Conservation (phyloP, 2,888 invertebrate species). For the Andrena bucephala region DNA sequence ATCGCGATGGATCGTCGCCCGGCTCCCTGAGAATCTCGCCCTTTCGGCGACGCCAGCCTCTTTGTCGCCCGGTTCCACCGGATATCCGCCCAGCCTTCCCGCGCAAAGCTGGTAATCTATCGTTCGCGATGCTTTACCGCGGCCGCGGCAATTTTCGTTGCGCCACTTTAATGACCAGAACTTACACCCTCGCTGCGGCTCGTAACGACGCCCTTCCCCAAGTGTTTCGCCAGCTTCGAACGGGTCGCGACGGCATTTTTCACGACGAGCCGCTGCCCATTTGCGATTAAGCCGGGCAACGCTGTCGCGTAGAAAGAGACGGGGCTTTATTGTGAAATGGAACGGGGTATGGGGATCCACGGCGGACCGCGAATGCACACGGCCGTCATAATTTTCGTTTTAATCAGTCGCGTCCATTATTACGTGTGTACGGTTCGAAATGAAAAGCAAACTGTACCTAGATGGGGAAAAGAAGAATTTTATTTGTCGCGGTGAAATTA, state of each 20-base stretch:
- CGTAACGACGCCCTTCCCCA: slow-evolving; percentile 5
- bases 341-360: no score
- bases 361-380: not conserved
- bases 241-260: slow-evolving; percentile 1
- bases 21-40: slow-evolving; percentile 9
- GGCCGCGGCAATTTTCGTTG: slow-evolving; percentile 43
- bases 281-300: not conserved
- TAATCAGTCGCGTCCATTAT: not conserved
- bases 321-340: not conserved
- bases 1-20: slow-evolving; percentile 47
- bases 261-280: not conserved
- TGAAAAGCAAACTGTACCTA: not conserved
- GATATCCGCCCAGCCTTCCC: slow-evolving; percentile 38
- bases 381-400: not conserved
- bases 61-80: slow-evolving; percentile 46
- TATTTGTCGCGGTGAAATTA: not conserved
- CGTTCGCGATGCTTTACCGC: slow-evolving; percentile 58
- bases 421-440: not conserved
- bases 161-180: slow-evolving; percentile 55
- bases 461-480: not conserved
- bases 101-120: slow-evolving; percentile 64
- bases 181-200: slow-evolving; percentile 41
- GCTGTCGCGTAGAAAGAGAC: not conserved
- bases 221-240: slow-evolving; percentile 1
- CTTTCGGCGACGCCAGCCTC: slow-evolving; percentile 29